These are phyloP conservation scores for Apamea crenata DNA, from an alignment of 2,888 invertebrate genomes.

Conservation along the genomic window DNA sequence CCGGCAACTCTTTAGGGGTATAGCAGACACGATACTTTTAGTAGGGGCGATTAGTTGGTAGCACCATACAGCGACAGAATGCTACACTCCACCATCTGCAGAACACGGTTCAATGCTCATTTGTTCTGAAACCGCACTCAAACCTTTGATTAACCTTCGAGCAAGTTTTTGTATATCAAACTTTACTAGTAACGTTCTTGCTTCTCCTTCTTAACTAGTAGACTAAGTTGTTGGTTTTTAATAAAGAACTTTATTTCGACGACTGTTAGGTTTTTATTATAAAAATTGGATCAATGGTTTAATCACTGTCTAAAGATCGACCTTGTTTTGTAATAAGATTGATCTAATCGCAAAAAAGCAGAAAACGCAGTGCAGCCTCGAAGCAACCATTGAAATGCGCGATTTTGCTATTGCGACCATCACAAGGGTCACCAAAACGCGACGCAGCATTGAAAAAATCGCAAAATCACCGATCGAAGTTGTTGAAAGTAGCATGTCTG, in stretches of 20 bases:
- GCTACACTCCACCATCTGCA: neutral
- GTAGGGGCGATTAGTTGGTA: neutral
- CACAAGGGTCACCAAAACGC: neutral
- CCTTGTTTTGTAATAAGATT: neutral
- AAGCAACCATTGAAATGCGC: neutral
- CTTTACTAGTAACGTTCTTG: neutral
- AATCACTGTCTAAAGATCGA: neutral
- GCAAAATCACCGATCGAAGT: neutral
- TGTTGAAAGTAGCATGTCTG: slow-evolving; percentile 6
- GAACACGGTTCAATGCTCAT: neutral
- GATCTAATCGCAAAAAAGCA: neutral
- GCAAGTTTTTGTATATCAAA: neutral
- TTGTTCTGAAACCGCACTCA: neutral
- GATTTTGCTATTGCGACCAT: neutral
- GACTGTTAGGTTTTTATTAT: neutral
- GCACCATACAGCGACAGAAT: neutral
- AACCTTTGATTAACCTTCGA: no score
- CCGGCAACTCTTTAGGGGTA: slow-evolving; percentile 28
- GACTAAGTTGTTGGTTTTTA: neutral
- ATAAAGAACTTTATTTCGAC: neutral
- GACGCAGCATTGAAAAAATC: neutral
- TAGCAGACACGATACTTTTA: slow-evolving; percentile 21
- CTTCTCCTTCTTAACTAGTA: neutral
- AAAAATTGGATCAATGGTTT: neutral
- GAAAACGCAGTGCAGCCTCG: neutral